Base-by-base conservation (phyloP, 2,113 vertebrate genomes). In the Petaurus breviceps region DNA sequence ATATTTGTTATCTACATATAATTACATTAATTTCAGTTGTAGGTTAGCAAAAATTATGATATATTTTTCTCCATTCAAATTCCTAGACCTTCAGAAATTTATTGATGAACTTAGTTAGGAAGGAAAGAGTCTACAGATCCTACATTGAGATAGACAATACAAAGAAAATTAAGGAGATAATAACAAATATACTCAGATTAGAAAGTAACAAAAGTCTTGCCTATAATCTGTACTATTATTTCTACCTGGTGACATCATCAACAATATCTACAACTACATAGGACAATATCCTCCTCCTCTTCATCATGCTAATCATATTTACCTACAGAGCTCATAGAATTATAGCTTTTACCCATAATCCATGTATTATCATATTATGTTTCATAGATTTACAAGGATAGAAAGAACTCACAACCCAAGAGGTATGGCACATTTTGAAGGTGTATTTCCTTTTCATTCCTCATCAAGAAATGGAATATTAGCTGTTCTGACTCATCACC, bases 181-280 rank as follows among this genome's bases (percentile, higher is more conserved):
- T n/a, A 11, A 10, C 92, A 89, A 61, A 94, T 96, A 92, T 98
- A 92, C 92, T 94, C 90, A 61, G 55, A 94, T 31, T 61, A 94
- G 51, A 89, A 95, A 96, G 95, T 55, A n/a, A 68, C 50, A 53
- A 84, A 92, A 1, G 37, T 22, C 16, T n/a, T 43, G 16, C 37
- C 16, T 77, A 49, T 49, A 49, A 49, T 49, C 23, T 77, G 53
- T 92, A 90, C 46, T 95, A 92, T 95, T 90, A 91, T 89, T 77
- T 95, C 19, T 55, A 89, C 91, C 28, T 94, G 95, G 94, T 94
- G 77, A 77, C 31, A 94, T 11, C 47, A 90, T 37, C 49, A 89
- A 31, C 50, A 89, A 37, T 8, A 90, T 93, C 96, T 94, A 94
- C 77, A 91, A 52, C 46, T 53, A 51, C 91, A 77, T 90, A 95